Conservation (phyloP, 2,888 invertebrate species). For the Sphecodes monilicornis region DNA sequence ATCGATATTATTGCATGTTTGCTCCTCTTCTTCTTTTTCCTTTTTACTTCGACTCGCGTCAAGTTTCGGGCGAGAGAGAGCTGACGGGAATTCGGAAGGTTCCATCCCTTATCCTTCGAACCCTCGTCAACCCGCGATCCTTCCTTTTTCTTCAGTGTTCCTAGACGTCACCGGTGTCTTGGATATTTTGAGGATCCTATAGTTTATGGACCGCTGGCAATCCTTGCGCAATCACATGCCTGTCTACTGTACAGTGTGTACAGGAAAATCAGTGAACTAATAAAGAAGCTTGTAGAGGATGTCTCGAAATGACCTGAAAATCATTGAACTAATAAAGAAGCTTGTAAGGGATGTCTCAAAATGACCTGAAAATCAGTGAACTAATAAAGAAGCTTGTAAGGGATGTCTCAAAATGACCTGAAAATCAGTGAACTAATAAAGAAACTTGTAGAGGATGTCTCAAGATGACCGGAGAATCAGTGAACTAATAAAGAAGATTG, state of each 20-base stretch:
- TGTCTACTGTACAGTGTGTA: neutral
- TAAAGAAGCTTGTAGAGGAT: too few relatives aligned
- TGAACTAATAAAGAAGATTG: too few relatives aligned
- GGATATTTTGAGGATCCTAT: neutral
- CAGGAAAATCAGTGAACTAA: neutral
- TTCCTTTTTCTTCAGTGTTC: neutral
- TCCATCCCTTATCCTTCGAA: conserved; percentile 14
- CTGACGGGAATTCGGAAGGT: conserved; percentile 13
- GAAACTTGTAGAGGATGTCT: too few relatives aligned
- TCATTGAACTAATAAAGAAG: too few relatives aligned
- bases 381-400: too few relatives aligned
- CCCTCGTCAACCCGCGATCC: conserved; percentile 32
- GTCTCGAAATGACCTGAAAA: too few relatives aligned
- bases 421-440: too few relatives aligned
- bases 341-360: too few relatives aligned
- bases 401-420: too few relatives aligned
- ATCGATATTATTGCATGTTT: conserved; percentile 29
- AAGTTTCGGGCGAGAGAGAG: neutral
- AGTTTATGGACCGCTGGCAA: neutral
- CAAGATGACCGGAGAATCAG: too few relatives aligned
- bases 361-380: too few relatives aligned
- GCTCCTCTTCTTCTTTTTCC: neutral
- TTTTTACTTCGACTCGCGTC: neutral
- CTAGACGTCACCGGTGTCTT: conserved; percentile 5
- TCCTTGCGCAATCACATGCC: neutral